A percentile compares a stretch with the other conserved stretches of the same genome.
Conservation (phyloP, 2,888 invertebrate species). For the Strigamia transsilvanica region DNA sequence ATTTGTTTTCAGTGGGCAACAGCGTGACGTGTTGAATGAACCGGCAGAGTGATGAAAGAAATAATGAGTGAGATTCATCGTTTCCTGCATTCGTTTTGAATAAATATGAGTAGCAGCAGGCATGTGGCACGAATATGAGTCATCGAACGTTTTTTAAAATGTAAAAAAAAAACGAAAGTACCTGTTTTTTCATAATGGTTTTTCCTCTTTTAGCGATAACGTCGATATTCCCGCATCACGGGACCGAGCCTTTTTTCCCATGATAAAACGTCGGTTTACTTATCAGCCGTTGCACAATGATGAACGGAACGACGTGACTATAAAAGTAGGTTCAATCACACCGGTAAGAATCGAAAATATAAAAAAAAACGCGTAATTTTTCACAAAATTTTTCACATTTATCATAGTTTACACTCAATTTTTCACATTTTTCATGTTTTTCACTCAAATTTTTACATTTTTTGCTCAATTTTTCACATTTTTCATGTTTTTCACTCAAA, state of each 20-base stretch:
- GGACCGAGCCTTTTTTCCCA: not conserved
- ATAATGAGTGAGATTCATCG: no score
- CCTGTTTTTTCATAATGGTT: constrained; percentile 2
- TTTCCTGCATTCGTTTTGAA: no score
- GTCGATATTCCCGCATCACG: not conserved
- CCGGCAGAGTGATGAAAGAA: no score
- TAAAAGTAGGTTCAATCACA: not conserved
- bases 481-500: not conserved
- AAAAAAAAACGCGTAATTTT: no score
- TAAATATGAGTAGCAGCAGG: no score
- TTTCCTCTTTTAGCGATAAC: not conserved
- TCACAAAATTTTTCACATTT: not conserved
- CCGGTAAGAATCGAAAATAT: not conserved
- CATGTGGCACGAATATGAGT: no score
- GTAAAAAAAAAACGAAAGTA: not conserved
- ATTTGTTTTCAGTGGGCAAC: no score
- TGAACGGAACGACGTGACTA: not conserved
- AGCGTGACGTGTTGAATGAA: no score
- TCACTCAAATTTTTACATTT: not conserved
- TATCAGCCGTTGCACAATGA: not conserved
- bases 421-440: not conserved
- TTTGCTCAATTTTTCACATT: no score
- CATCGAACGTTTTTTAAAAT: no score
- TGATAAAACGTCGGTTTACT: not conserved
- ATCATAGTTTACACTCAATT: not conserved